Evolutionary conservation across 2,797 vertebrate genomes (phyloP).

Genomic region (Fundulus diaphanus): DNA sequence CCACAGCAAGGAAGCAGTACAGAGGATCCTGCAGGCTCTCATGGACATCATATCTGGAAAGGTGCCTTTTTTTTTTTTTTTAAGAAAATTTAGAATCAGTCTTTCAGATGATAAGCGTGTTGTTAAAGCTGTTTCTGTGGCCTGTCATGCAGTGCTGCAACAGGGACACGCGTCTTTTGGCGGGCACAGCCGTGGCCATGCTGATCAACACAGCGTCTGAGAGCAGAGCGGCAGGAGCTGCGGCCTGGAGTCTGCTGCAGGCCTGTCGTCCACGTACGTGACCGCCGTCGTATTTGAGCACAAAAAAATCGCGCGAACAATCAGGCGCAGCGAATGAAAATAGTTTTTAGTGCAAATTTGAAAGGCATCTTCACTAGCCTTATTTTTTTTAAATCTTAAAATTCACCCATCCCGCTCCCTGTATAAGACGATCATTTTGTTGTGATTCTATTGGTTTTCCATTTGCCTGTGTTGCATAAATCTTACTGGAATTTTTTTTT

Average conservation of each 20-base stretch:
- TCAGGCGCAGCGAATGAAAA: neutral
- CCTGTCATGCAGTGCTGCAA: conserved; percentile 68
- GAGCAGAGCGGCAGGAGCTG: conserved; percentile 61
- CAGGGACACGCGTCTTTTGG: conserved; percentile 87
- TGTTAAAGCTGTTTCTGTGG: conserved; percentile 5
- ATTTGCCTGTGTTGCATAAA: neutral
- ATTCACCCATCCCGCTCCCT: neutral
- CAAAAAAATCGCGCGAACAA: neutral
- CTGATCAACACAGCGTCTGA: conserved; percentile 82
- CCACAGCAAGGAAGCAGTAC: conserved; percentile 47
- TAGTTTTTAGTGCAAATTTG: neutral
- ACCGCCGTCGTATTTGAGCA: neutral
- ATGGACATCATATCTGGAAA: conserved; percentile 80
- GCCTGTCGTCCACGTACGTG: conserved; percentile 63
- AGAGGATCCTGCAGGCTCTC: conserved; percentile 83
- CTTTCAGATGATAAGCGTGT: neutral
- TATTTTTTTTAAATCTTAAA: neutral
- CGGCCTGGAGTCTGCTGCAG: conserved; percentile 80
- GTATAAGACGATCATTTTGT: neutral
- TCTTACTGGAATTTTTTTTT: neutral
- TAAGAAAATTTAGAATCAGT: neutral
- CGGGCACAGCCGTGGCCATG: conserved; percentile 87
- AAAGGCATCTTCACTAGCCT: neutral
- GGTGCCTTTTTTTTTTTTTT: conserved; percentile 66
- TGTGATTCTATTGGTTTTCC: neutral